Conservation (phyloP, 2,797 vertebrate genomes). For the Babyrousa celebensis region DNA sequence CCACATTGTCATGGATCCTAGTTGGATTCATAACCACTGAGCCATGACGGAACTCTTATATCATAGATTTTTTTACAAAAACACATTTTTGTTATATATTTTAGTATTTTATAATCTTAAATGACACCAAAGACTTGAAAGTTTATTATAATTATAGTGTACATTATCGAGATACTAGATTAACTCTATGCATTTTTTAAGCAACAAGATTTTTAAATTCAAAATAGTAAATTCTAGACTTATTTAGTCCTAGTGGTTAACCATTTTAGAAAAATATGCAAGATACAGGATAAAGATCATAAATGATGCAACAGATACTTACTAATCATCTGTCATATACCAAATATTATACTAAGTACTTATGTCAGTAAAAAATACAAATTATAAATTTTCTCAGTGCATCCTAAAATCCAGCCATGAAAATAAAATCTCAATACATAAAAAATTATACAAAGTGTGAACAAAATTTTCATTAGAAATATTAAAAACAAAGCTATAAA, state of each 20-base stretch:
- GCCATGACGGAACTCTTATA: too few relatives aligned
- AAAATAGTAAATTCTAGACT: not conserved
- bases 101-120: not conserved
- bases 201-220: not conserved
- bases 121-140: not conserved
- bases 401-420: not conserved
- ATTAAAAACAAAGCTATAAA: not conserved
- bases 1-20: too few relatives aligned
- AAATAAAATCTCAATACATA: not conserved
- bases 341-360: not conserved
- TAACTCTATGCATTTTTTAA: not conserved
- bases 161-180: not conserved
- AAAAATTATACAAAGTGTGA: not conserved
- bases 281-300: not conserved
- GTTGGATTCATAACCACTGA: too few relatives aligned
- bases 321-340: not conserved
- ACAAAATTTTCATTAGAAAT: not conserved
- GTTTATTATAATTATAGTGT: not conserved
- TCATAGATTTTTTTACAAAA: not conserved
- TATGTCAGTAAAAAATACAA: not conserved
- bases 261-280: not conserved
- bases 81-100: not conserved
- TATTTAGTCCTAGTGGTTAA: not conserved
- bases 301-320: not conserved
- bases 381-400: not conserved